Evolutionary conservation across 1,140 invertebrate genomes (phyloP), one percentile per base, ranked within the genome.

Genomic region (Drosophila nikananu): DNA sequence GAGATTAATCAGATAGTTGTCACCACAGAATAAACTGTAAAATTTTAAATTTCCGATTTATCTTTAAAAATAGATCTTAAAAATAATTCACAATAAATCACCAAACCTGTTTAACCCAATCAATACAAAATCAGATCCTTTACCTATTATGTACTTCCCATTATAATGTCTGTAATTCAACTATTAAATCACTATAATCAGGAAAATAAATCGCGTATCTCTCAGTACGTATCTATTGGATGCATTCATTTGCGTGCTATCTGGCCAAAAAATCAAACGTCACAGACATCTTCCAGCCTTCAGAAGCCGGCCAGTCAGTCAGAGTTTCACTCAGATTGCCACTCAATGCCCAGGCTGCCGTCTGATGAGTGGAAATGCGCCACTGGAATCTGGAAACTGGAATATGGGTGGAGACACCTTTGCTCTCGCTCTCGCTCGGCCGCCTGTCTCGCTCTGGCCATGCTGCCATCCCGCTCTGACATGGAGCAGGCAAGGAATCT

Each of bases 381-480:
- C 77, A 89, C 77, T 87, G 81, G 84, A 87, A 87, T 89, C 77
- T 87, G 81, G 84, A 87, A 87, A 83, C 73, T 87, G 81, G 86
- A 87, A 87, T 87, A 89, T 89, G 86, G 86, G 84, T 75, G 84
- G 86, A 89, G 84, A 87, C 72, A 80, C 49, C 55, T 62, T 63
- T 27, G 62, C 25, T 55, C 64, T 55, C 21, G 39, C 64, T 68
- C 54, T 58, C 59, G 37, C 39, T 17, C 48, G 15, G 13, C 13
- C 7, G 30, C 12, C 51, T 52, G n/a, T 68, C 66, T 49, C n/a
- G 57, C 51, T 52, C 58, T 51, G 37, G 35, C 44, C 66, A 52
- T 57, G 62, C 41, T 27, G 62, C 61, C 46, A 37, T 73, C 67
- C 23, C 70, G 44, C 23, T 73, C 54, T 30, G 8, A 27, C 70